Evolutionary conservation across 2,888 invertebrate genomes (phyloP).

Genomic region (Rotaria socialis): DNA sequence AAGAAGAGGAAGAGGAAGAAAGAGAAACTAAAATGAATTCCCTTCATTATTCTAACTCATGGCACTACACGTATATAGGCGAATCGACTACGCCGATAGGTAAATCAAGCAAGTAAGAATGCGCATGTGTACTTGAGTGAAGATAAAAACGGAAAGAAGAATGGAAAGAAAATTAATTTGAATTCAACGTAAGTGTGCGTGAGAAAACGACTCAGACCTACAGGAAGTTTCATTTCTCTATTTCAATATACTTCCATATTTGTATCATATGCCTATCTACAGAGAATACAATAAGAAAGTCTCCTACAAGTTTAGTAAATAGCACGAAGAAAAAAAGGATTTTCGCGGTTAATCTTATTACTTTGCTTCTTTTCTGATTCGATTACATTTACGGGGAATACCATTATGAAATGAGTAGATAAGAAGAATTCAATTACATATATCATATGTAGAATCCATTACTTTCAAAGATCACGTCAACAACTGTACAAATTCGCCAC

Average conservation of each 20-base stretch:
- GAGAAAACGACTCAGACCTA: too few relatives aligned
- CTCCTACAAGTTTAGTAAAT: too few relatives aligned
- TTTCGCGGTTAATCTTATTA: neutral
- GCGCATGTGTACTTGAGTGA: too few relatives aligned
- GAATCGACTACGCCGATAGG: too few relatives aligned
- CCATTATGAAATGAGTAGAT: neutral
- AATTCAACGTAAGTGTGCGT: neutral
- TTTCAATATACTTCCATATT: too few relatives aligned
- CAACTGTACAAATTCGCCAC: neutral
- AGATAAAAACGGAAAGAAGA: too few relatives aligned
- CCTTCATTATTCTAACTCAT: neutral
- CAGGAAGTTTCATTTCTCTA: too few relatives aligned
- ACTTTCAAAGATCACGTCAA: neutral
- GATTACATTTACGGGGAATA: conserved; percentile 1
- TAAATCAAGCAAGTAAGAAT: too few relatives aligned
- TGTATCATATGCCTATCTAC: neutral
- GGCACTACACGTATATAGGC: too few relatives aligned
- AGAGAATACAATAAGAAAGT: too few relatives aligned
- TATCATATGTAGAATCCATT: neutral
- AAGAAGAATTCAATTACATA: neutral
- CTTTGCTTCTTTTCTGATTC: neutral
- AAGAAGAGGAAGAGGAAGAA: neutral
- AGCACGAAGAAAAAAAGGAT: neutral
- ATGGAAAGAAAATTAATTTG: neutral
- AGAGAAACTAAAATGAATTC: neutral